Percentiles rank a stretch among this genome's conserved stretches.
Evolutionary conservation across 2,797 vertebrate species (phyloP).

Genomic region (Bucorvus abyssinicus): DNA sequence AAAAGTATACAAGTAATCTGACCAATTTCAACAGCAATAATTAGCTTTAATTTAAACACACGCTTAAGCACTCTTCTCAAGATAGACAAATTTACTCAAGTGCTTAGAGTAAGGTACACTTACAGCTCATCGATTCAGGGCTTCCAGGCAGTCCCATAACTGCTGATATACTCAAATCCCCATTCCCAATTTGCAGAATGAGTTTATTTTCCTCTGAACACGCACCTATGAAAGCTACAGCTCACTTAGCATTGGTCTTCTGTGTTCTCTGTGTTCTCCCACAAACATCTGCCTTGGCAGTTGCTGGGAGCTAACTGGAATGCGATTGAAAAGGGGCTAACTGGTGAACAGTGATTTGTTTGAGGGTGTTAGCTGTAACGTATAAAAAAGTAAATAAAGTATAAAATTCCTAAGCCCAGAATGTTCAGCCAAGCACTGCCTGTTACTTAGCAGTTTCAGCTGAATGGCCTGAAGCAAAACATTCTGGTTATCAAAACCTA

Average conservation of each 20-base stretch:
- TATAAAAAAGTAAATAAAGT: too few species aligned
- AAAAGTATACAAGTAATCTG: conserved; percentile 26
- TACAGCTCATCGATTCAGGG: neutral
- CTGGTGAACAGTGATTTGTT: neutral
- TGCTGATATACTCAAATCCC: neutral
- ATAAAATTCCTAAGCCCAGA: neutral
- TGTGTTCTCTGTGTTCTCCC: neutral
- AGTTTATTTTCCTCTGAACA: conserved; percentile 2
- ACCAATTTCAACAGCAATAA: conserved; percentile 43
- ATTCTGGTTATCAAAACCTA: neutral
- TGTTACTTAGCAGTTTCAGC: conserved; percentile 2
- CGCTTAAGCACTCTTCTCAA: conserved; percentile 24
- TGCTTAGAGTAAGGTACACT: conserved; percentile 13
- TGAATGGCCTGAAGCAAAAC: neutral
- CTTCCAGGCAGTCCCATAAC: neutral
- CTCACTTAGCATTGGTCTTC: neutral
- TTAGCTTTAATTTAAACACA: conserved; percentile 34
- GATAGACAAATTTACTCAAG: conserved; percentile 47
- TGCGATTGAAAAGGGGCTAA: neutral
- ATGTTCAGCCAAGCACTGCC: neutral
- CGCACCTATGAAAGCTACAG: neutral
- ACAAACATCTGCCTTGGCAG: conserved; percentile 8
- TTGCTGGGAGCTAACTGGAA: neutral
- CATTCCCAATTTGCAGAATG: neutral
- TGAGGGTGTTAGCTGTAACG: neutral